phyloP scores from a whole-genome alignment of 2,797 vertebrate genomes.

The Esox masquinongy region DNA sequence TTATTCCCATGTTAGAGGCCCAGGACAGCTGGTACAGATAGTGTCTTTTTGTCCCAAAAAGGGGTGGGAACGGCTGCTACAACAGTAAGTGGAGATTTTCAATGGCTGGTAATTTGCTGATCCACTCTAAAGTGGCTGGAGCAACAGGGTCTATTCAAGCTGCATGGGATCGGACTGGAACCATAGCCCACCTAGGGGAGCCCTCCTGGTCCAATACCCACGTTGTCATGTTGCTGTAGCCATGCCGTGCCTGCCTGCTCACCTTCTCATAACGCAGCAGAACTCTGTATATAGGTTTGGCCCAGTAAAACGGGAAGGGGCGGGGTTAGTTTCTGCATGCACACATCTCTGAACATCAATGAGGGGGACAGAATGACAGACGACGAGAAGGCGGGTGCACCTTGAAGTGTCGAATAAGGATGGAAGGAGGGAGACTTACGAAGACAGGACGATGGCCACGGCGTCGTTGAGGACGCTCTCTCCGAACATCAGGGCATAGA shows the following conservation, averaged over 20 bases:
- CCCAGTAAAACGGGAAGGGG: slow-evolving; percentile 67
- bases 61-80: too few species aligned
- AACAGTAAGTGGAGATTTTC: slow-evolving; percentile 6
- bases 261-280: slow-evolving; percentile 71
- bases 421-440: slow-evolving; percentile 78
- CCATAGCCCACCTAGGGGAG: slow-evolving; percentile 55
- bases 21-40: too few species aligned
- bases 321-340: slow-evolving; percentile 49
- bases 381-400: background rate
- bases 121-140: background rate
- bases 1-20: too few species aligned
- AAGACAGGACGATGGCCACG: slow-evolving; percentile 96
- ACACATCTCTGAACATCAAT: background rate
- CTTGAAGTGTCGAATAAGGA: background rate
- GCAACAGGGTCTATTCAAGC: background rate
- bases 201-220: slow-evolving; percentile 4
- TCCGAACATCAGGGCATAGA: slow-evolving; percentile 95
- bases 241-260: slow-evolving; percentile 44
- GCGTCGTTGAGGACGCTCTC: slow-evolving; percentile 98
- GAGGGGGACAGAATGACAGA: background rate
- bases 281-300: slow-evolving; percentile 63
- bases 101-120: slow-evolving; percentile 32
- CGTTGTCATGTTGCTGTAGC: slow-evolving; percentile 6
- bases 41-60: too few species aligned
- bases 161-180: background rate